These are phyloP conservation scores for Megaceryle alcyon DNA, from an alignment of 2,797 vertebrate species.

Conservation along the genomic window DNA sequence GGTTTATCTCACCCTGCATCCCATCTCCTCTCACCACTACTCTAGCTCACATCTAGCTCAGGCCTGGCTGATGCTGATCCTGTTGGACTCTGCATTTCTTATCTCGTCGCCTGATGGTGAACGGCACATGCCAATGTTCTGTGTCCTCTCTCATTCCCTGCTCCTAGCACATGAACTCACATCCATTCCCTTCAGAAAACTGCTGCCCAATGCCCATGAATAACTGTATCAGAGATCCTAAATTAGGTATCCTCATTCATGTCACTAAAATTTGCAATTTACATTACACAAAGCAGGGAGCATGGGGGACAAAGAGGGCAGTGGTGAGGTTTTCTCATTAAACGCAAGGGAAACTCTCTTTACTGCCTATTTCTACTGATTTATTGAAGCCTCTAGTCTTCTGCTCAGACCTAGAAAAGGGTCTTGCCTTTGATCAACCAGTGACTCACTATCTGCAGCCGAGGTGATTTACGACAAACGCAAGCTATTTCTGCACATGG, in stretches of 20 bases:
- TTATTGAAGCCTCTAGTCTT: constrained; percentile 5
- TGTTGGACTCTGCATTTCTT: rapidly evolving
- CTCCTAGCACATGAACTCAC: background rate
- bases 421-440: constrained; percentile 54
- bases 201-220: background rate
- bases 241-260: background rate
- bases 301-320: background rate
- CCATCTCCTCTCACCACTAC: background rate
- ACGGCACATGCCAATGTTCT: background rate
- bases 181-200: background rate
- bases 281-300: background rate
- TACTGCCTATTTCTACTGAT: background rate
- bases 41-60: background rate
- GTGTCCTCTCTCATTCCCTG: background rate
- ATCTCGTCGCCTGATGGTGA: rapidly evolving
- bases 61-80: background rate
- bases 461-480: constrained; percentile 43
- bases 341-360: background rate
- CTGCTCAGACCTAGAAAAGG: constrained; percentile 25
- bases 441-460: constrained; percentile 64
- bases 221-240: background rate
- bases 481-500: constrained; percentile 54
- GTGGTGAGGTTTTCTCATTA: background rate
- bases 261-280: background rate
- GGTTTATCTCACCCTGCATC: background rate